Evolutionary conservation across 2,113 vertebrate species (phyloP), one percentile per base, ranked within the genome.

Genomic region (Alaudala cheleensis): DNA sequence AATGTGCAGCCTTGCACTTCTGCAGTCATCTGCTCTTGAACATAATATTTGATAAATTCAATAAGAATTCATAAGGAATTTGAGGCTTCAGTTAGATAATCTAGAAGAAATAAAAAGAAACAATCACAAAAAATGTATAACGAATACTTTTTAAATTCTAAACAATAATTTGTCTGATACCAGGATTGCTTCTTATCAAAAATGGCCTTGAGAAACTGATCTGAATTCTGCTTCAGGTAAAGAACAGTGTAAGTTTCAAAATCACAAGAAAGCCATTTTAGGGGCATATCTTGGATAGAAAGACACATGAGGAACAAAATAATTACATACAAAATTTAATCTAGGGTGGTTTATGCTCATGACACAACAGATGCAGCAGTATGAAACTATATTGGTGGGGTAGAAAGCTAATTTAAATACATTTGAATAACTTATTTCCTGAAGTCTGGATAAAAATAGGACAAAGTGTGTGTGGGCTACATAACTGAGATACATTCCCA

Each of bases 361-460:
- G 49, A 56, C 65, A 80, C 15, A 65, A 81, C 42, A 93, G 64
- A 83, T 72, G 34, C 90, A 44, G 42, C 28, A 49, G 9, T 78
- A 57, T 44, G 66, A 42, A 73, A 91, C 31, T 28, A 15, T 66
- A 50, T 37, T 53, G 34, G 72, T 92, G 8, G 54, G 39, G 22
- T 45, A 81, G 79, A 61, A 96, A 91, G 51, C 79, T 94, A 61
- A 95, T 91, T 87, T 91, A 81, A 96, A 86, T 92, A 89, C 6
- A 97, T 90, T 81, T 79, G 53, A 94, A 93, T 60, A 91, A 95
- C 88, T 95, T 96, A 90, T 94, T 97, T 97, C 89, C 77, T 70
- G 54, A 64, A 96, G 34, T 85, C 60, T 86, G 78, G 81, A 50
- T 94, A 94, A 97, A 95, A 97, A 97, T 91, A 96, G 61, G 56